phyloP scores from a whole-genome alignment of 2,113 vertebrate species.

The Nansenia antarctica region DNA sequence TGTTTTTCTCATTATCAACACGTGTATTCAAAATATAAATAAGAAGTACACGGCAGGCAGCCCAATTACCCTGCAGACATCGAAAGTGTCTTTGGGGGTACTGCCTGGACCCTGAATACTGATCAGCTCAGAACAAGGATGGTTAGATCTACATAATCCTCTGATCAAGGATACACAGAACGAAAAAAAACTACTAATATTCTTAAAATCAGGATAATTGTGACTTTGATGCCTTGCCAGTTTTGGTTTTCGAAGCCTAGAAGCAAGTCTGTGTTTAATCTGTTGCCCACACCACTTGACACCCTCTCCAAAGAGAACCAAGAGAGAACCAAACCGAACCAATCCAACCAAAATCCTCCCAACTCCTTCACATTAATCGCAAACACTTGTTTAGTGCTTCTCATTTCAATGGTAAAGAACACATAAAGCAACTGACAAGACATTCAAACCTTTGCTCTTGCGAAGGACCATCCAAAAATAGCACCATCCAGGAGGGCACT shows the following conservation, averaged over 20 bases:
- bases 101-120: neutral
- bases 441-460: too few species aligned
- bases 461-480: too few species aligned
- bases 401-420: neutral
- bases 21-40: neutral
- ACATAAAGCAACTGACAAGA: too few species aligned
- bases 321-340: too few species aligned
- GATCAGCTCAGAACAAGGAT: neutral
- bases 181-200: neutral
- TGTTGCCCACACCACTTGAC: neutral
- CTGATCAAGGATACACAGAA: neutral
- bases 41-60: neutral
- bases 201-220: neutral
- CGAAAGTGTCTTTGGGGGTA: neutral
- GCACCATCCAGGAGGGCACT: too few species aligned
- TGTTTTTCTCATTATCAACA: neutral
- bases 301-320: constrained; percentile 5
- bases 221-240: constrained; percentile 2
- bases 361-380: neutral
- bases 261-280: neutral
- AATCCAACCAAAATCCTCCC: neutral
- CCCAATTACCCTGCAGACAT: neutral
- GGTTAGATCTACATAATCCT: constrained; percentile 5
- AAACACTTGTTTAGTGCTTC: neutral
- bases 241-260: neutral